These are phyloP conservation scores for Macrobrachium nipponense DNA, from an alignment of 1,140 invertebrate species.

Conservation along the genomic window DNA sequence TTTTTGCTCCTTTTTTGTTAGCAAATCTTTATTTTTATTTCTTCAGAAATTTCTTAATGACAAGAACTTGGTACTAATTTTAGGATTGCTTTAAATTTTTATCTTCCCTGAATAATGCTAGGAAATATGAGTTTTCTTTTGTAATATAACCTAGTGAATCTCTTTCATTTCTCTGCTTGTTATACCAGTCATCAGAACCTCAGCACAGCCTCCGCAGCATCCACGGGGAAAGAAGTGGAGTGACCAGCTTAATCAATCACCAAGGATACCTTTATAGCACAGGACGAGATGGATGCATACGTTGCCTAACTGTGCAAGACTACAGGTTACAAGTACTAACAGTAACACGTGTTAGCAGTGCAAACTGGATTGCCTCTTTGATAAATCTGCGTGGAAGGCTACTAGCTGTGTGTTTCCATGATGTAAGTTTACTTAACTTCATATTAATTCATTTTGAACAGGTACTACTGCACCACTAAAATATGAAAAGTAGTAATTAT, in stretches of 20 bases:
- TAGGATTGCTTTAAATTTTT: too few species aligned
- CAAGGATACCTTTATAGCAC: conserved; percentile 24
- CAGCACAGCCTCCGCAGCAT: conserved; percentile 29
- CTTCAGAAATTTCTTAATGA: too few species aligned
- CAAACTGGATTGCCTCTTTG: conserved; percentile 27
- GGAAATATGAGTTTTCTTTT: too few species aligned
- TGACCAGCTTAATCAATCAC: conserved; percentile 17
- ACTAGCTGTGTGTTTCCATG: conserved; percentile 52
- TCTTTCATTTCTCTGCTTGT: not conserved
- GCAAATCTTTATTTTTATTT: too few species aligned
- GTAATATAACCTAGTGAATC: too few species aligned
- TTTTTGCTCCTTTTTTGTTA: too few species aligned
- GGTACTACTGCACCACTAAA: too few species aligned
- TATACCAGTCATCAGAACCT: conserved; percentile 12
- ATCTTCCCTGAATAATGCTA: too few species aligned
- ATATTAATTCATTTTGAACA: too few species aligned
- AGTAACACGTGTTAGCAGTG: conserved; percentile 20
- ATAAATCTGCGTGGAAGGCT: conserved; percentile 7
- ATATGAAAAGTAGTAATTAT: too few species aligned
- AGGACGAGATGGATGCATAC: conserved; percentile 42
- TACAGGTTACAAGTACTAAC: conserved; percentile 16
- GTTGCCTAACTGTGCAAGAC: conserved; percentile 9
- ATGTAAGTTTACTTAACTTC: conserved; percentile 20
- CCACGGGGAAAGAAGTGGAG: conserved; percentile 46
- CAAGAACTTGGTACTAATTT: too few species aligned